Conservation (phyloP, 2,113 vertebrate species). For the Phoenicopterus ruber region DNA sequence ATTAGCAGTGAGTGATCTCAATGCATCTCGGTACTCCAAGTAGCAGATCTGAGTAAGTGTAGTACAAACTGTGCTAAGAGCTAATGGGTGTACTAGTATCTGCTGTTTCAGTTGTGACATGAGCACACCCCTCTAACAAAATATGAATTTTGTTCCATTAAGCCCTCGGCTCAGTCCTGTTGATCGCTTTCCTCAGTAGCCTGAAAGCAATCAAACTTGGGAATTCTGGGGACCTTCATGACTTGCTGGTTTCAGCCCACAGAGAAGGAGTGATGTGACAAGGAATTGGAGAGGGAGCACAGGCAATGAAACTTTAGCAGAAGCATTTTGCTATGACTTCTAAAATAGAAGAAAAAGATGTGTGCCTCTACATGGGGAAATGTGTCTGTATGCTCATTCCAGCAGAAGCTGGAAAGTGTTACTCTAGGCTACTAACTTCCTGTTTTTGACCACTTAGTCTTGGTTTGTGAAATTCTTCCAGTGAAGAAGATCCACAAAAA, state of each 20-base stretch:
- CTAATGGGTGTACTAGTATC: no score
- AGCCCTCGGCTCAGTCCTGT: neutral
- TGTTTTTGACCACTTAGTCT: neutral
- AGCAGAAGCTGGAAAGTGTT: neutral
- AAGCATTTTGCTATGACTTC: neutral
- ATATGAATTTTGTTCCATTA: neutral
- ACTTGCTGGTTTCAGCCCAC: neutral
- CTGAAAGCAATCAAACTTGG: neutral
- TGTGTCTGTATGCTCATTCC: neutral
- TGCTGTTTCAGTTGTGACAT: neutral
- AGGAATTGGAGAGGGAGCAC: neutral
- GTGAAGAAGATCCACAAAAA: neutral
- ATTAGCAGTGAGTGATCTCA: neutral
- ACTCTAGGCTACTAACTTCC: neutral
- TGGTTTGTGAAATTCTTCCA: neutral
- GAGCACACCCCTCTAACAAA: neutral
- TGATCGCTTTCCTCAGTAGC: neutral
- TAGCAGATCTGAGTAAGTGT: neutral
- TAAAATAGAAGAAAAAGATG: neutral
- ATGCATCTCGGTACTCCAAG: neutral
- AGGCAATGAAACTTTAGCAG: neutral
- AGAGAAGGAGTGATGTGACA: neutral
- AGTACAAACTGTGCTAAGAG: neutral
- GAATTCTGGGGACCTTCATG: neutral
- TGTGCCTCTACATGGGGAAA: neutral